Base-by-base conservation (phyloP, 2,888 invertebrate species). In the Xanthia icteritia region DNA sequence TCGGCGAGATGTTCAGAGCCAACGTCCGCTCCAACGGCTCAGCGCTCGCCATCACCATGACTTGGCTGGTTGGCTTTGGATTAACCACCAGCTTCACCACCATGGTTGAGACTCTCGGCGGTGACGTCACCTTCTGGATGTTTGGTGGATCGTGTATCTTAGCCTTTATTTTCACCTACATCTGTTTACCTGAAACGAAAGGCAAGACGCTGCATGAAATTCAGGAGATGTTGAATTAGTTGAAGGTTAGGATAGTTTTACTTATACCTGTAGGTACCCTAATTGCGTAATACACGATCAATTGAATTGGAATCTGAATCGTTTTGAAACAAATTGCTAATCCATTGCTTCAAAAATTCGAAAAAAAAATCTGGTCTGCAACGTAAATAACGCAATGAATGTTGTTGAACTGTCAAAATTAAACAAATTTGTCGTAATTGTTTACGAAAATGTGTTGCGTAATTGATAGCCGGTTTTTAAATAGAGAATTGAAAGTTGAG, bases 91-190 rank as follows among this genome's bases (percentile, higher is more conserved):
- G 89, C 73, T 92, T 91, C 81, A 87, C 82, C 51, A 84, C 86
- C 42, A 90, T 92, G 90, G 80, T 92, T 0, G 82, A 88, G 0
- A 71, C 71, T 1, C 75, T 92, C 0, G 92, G 92, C 0, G 90
- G 90, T 68, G 91, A 91, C 73, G 90, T 91, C 60, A 92, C 91
- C 0, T 92, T 92, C 84, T 92, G 92, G 92, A 54, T 92, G 1
- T 93, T 91, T 42, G 90, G 89, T 0, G 90, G 82, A 2, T 89
- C 90, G 0, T 91, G 92, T 45, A 72, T 90, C 0, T 27, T 91
- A 1, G 91, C 90, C 0, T 92, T 92, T 64, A 23, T 92, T 1
- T 92, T 93, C 66, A 91, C 92, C 0, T 81, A 83, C 39, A 86
- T 92, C 58, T 89, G 77, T 31, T 77, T 93, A 9, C 93, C 93